phyloP scores from a whole-genome alignment of 2,888 invertebrate genomes.

The Eilema depressum region DNA sequence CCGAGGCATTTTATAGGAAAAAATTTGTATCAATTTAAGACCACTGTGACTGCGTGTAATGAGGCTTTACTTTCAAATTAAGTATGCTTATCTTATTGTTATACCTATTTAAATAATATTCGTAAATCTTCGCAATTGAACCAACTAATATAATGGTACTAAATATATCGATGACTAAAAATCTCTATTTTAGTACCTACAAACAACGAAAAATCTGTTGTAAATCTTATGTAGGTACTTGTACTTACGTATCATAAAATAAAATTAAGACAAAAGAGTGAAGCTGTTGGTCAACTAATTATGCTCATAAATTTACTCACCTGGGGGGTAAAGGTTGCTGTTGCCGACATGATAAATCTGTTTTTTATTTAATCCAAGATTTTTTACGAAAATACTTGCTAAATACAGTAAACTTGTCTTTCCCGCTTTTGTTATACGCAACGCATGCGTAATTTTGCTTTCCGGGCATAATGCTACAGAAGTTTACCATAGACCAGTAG shows the following conservation, averaged over 20 bases:
- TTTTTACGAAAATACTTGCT: background rate
- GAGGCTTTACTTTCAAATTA: too few relatives aligned
- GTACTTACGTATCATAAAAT: background rate
- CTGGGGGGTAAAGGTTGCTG: constrained; percentile 56
- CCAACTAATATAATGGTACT: too few relatives aligned
- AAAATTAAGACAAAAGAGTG: background rate
- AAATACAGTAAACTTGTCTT: background rate
- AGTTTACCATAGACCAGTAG: background rate
- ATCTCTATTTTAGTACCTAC: too few relatives aligned
- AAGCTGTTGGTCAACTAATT: background rate
- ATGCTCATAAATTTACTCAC: constrained; percentile 41
- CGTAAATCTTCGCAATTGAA: too few relatives aligned
- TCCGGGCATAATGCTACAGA: background rate
- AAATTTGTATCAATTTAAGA: too few relatives aligned
- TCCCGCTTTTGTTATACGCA: constrained; percentile 12
- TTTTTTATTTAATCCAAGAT: background rate
- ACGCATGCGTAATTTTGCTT: constrained; percentile 2
- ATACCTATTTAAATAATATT: too few relatives aligned
- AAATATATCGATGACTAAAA: too few relatives aligned
- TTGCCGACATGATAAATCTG: constrained; percentile 53
- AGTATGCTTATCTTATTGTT: too few relatives aligned
- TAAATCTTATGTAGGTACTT: background rate
- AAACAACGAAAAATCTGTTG: background rate
- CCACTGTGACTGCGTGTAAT: too few relatives aligned
- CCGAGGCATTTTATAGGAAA: too few relatives aligned